phyloP scores from a whole-genome alignment of 2,797 vertebrate genomes.

The Tympanoctomys barrerae region DNA sequence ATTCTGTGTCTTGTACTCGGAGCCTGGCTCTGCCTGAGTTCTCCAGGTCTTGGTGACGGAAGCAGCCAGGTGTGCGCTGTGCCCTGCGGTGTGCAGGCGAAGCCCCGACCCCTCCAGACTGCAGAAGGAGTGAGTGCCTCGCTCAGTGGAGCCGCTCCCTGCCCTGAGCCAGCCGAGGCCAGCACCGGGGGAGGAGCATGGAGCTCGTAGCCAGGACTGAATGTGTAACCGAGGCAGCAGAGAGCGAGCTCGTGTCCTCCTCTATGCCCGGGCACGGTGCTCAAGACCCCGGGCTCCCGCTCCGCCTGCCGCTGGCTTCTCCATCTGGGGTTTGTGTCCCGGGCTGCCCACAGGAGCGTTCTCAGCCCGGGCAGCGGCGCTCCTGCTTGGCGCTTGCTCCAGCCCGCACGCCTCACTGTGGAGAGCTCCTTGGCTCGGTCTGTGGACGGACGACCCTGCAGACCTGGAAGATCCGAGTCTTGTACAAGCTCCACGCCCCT shows the following conservation, averaged over 20 bases:
- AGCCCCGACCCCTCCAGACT: background rate
- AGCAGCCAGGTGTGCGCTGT: rapidly evolving
- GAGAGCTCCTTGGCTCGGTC: background rate
- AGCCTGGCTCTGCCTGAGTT: background rate
- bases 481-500: background rate
- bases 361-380: background rate
- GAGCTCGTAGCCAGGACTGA: background rate
- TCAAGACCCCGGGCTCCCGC: background rate
- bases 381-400: background rate
- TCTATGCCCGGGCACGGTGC: rapidly evolving
- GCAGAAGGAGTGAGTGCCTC: background rate
- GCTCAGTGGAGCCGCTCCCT: background rate
- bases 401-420: background rate
- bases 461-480: background rate
- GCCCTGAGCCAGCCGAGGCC: background rate
- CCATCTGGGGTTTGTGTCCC: background rate
- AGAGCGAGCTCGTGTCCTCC: background rate
- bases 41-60: background rate
- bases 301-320: background rate
- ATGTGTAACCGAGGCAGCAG: background rate
- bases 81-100: no score
- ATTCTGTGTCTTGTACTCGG: background rate
- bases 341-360: background rate
- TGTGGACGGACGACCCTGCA: background rate
- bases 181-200: background rate